These are phyloP conservation scores for Kryptolebias ocellatus DNA, from an alignment of 2,797 vertebrate genomes.

Conservation along the genomic window DNA sequence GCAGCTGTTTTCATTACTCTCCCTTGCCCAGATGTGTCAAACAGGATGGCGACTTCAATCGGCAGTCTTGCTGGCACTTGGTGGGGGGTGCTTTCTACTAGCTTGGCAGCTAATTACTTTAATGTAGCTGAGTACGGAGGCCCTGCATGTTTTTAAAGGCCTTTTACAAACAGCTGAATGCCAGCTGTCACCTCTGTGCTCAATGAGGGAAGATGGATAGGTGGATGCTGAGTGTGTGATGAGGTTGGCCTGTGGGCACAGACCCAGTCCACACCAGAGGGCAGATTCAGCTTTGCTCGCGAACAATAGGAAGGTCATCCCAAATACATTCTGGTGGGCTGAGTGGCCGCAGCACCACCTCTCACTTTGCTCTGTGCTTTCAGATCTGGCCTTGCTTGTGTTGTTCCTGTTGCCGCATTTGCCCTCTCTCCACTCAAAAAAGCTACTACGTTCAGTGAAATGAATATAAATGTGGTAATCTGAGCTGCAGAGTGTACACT, in stretches of 20 bases:
- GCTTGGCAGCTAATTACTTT: slow-evolving; percentile 99
- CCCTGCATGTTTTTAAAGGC: slow-evolving; percentile 89
- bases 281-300: slow-evolving; percentile 58
- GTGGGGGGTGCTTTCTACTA: slow-evolving; percentile 93
- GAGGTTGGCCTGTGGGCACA: slow-evolving; percentile 71
- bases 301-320: slow-evolving; percentile 77
- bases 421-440: slow-evolving; percentile 52
- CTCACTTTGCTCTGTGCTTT: slow-evolving; percentile 62
- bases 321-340: slow-evolving; percentile 64
- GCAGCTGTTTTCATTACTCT: slow-evolving; percentile 99
- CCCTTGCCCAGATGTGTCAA: slow-evolving; percentile 99
- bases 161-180: slow-evolving; percentile 91
- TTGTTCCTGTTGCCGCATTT: slow-evolving; percentile 42
- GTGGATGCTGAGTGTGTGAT: slow-evolving; percentile 75
- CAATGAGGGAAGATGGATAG: slow-evolving; percentile 84
- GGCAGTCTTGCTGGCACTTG: slow-evolving; percentile 89
- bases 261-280: slow-evolving; percentile 70
- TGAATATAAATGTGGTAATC: slow-evolving; percentile 71
- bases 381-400: slow-evolving; percentile 57
- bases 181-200: slow-evolving; percentile 93
- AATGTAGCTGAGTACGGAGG: slow-evolving; percentile 89
- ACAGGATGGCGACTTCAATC: slow-evolving; percentile 93
- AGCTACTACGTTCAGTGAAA: slow-evolving; percentile 47
- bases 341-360: slow-evolving; percentile 43
- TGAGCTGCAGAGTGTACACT: slow-evolving; percentile 65